Evolutionary conservation across 2,888 invertebrate genomes (phyloP).

Genomic region (Tholera decimalis): DNA sequence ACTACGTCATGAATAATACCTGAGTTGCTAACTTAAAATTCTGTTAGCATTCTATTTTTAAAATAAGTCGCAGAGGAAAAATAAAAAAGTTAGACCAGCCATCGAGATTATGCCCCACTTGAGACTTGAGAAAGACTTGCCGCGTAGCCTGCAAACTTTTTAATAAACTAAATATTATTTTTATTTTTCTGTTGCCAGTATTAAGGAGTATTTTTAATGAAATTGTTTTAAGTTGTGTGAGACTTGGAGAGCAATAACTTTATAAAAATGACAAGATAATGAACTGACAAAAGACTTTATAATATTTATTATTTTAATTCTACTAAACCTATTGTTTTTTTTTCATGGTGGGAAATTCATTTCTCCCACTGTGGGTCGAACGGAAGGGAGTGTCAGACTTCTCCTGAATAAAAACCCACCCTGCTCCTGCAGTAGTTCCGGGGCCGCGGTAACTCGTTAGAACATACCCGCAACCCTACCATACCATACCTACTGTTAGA

Average conservation of each 20-base stretch:
- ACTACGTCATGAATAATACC: slow-evolving; percentile 28
- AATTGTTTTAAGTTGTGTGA: slow-evolving; percentile 42
- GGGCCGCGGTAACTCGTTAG: too few species aligned
- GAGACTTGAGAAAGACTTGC: slow-evolving; percentile 72
- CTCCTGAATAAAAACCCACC: too few species aligned
- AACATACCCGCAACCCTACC: too few species aligned
- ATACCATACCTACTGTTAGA: background rate
- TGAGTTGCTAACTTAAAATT: slow-evolving; percentile 69
- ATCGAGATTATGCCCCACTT: slow-evolving; percentile 75
- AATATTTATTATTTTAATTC: too few species aligned
- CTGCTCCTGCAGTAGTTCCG: too few species aligned
- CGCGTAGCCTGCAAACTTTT: slow-evolving; percentile 70
- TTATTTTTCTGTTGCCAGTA: slow-evolving; percentile 55
- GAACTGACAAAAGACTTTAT: background rate
- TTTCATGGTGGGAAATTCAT: too few species aligned
- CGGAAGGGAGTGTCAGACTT: too few species aligned
- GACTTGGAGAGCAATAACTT: background rate
- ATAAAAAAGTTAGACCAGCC: slow-evolving; percentile 71
- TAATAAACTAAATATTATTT: slow-evolving; percentile 75
- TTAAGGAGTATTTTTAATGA: slow-evolving; percentile 39
- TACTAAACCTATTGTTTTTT: too few species aligned
- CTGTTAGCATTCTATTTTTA: slow-evolving; percentile 71
- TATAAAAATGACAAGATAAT: background rate
- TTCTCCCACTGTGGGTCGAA: too few species aligned
- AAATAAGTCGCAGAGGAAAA: slow-evolving; percentile 75